Base-by-base conservation (phyloP, 2,797 vertebrate species). In the Myotis findleyi region DNA sequence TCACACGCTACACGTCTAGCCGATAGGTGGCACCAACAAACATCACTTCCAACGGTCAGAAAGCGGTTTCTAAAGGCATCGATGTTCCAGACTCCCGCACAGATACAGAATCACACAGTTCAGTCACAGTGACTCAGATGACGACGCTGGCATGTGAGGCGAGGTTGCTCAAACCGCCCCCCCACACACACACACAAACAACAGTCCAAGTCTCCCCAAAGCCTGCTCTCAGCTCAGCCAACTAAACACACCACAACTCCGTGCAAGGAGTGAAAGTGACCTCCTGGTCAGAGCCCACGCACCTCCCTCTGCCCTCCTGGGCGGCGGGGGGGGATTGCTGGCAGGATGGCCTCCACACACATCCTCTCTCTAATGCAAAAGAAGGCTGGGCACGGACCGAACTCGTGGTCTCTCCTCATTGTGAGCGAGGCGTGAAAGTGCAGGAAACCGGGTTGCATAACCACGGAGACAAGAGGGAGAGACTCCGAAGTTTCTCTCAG, bases 21-120 rank as follows among this genome's bases (percentile, higher is more conserved):
- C 93, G 84, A 93, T 53, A 97, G 89, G 76, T 95, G 95, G 94
- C 91, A 75, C 85, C 91, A 89, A 10, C 36, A 88, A 95, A 90
- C 75, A 64, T 73, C 36, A 47, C 83, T 87, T 85, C 73, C n/a
- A 68, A 87, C 8, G 14, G 83, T 7, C 5, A 73, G 73, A 94
- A 77, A 94, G 59, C 44, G 41, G 25, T 86, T 92, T 68, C 47
- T 36, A 47, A 90, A 44, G 5, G 25, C 16, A 59, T 7, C 7
- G 16, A 3, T 3, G 10, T 30, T 69, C 27, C 80, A 64, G 90
- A 68, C 9, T 59, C 25, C 55, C 47, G 14, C 57, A 76, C 0
- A 38, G 53, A 95, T 17, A 44, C 38, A 72, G 36, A 73, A 59
- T 20, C 44, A 36, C 0, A 49, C 6, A 33, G 7, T 62, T 87